phyloP scores from a whole-genome alignment of 2,797 vertebrate genomes.

The Masticophis lateralis region DNA sequence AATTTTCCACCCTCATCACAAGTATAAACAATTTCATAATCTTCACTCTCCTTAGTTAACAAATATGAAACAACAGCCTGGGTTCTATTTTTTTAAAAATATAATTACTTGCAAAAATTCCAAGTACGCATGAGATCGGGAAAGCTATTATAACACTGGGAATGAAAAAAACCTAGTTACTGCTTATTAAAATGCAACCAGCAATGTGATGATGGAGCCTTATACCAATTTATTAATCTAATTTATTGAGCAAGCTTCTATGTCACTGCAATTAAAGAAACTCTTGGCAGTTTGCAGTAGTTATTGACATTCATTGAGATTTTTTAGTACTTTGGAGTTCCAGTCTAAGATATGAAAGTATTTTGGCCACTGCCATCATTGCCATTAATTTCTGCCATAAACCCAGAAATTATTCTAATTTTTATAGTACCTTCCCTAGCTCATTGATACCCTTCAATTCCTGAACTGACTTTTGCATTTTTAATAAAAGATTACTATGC shows the following conservation, averaged over 20 bases:
- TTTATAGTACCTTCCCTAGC: slow-evolving; percentile 32
- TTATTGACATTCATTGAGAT: slow-evolving; percentile 8
- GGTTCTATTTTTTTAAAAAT: neutral
- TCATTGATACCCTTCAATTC: neutral
- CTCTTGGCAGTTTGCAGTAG: neutral
- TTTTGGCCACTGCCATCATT: slow-evolving; percentile 18
- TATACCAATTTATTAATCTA: neutral
- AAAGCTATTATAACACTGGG: neutral
- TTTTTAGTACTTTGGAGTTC: slow-evolving; percentile 39
- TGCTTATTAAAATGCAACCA: slow-evolving; percentile 53
- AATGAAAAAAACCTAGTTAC: slow-evolving; percentile 34
- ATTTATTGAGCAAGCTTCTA: neutral
- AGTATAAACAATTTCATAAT: neutral
- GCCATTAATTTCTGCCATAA: slow-evolving; percentile 41
- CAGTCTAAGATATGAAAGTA: neutral
- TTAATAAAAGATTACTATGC: neutral
- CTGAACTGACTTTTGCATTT: neutral
- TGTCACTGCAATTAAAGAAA: neutral
- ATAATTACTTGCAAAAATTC: neutral
- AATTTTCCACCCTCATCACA: neutral
- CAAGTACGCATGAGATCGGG: neutral
- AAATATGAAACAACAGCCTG: neutral
- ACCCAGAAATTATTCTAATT: slow-evolving; percentile 44
- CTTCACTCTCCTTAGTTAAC: neutral
- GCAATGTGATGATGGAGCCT: slow-evolving; percentile 30